A percentile compares a stretch with the other conserved stretches of the same genome.
Evolutionary conservation across 2,797 vertebrate species (phyloP).

Genomic region (Centropyge bicolor): DNA sequence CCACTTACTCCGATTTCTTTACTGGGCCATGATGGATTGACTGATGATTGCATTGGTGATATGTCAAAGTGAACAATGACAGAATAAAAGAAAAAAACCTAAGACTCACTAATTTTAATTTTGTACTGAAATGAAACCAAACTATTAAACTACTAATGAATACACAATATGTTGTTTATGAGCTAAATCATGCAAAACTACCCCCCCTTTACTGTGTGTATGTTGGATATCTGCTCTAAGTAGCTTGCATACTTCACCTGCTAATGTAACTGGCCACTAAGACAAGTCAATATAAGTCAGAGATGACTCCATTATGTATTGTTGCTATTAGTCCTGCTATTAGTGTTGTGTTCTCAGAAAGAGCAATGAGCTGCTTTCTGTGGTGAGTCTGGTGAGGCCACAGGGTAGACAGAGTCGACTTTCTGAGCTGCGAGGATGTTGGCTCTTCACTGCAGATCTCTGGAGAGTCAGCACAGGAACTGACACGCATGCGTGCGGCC

Average conservation of each 20-base stretch:
- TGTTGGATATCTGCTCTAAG: conserved; percentile 9
- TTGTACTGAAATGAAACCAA: too few species aligned
- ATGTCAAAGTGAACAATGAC: too few species aligned
- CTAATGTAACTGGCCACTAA: conserved; percentile 40
- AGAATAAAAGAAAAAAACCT: too few species aligned
- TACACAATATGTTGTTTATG: not conserved
- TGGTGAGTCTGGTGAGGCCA: conserved; percentile 14
- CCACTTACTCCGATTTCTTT: not conserved
- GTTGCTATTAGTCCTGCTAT: conserved; percentile 19
- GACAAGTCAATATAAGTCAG: conserved; percentile 29
- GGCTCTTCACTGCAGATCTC: conserved; percentile 39
- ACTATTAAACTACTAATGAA: too few species aligned
- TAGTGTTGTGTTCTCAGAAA: conserved; percentile 34
- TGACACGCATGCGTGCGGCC: conserved; percentile 8
- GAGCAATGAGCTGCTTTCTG: conserved; percentile 38
- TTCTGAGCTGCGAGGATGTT: conserved; percentile 37
- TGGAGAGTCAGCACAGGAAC: not conserved
- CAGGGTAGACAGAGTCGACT: conserved; percentile 33
- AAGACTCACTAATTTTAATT: too few species aligned
- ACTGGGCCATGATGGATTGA: not conserved
- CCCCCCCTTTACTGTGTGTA: not conserved
- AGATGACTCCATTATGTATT: conserved; percentile 32
- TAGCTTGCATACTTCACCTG: conserved; percentile 1
- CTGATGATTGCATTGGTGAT: too few species aligned
- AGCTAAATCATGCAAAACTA: conserved; percentile 2